A percentile compares a stretch with the other conserved stretches of the same genome.
Evolutionary conservation across 1,140 invertebrate species (phyloP).

Genomic region (Drosophila tsacasi): DNA sequence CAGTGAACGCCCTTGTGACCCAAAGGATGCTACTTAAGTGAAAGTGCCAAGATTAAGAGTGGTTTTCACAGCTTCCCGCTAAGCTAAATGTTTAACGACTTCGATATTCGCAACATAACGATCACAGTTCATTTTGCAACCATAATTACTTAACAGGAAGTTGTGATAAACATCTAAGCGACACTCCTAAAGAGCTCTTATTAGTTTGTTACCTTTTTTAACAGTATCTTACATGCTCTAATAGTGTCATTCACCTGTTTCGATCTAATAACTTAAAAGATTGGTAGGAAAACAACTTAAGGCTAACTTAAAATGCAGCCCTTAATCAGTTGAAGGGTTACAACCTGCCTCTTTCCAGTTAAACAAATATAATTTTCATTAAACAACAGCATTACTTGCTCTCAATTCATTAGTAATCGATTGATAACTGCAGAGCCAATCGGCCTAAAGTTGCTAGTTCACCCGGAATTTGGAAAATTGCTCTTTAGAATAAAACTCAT

Average conservation of each 20-base stretch:
- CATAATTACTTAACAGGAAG: constrained; percentile 16
- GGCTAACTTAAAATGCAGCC: not conserved
- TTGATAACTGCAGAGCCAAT: not conserved
- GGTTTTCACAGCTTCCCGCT: constrained; percentile 26
- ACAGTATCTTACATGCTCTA: not conserved
- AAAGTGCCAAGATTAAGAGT: constrained; percentile 43
- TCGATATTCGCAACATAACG: not conserved
- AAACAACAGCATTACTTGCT: not conserved
- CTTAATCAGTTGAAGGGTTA: not conserved
- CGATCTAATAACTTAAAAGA: not conserved
- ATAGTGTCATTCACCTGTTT: not conserved
- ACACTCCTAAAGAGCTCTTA: not conserved
- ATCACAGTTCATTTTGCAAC: not conserved
- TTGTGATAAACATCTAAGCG: constrained; percentile 5
- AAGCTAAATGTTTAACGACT: not conserved
- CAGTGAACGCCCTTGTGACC: constrained; percentile 39
- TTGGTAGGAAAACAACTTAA: not conserved
- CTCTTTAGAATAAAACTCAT: not conserved
- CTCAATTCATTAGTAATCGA: not conserved
- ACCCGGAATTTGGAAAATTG: not conserved
- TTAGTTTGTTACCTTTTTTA: not conserved
- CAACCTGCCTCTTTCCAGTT: not conserved
- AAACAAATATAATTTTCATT: not conserved
- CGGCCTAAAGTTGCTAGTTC: not conserved
- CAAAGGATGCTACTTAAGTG: constrained; percentile 35